Base-by-base conservation (phyloP, 2,113 vertebrate genomes). In the Glareola pratincola region DNA sequence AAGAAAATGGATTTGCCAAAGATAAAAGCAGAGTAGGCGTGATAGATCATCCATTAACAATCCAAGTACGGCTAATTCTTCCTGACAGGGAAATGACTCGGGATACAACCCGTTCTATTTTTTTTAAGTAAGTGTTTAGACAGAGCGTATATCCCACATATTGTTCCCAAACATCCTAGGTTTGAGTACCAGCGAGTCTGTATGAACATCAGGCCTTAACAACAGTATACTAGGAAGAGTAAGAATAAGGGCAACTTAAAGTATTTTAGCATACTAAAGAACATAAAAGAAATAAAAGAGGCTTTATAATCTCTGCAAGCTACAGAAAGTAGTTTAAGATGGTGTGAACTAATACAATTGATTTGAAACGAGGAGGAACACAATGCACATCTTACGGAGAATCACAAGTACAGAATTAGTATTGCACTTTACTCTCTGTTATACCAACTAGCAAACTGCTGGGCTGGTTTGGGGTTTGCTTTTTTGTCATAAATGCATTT, bases 1-100 rank as follows among this genome's bases (percentile, higher is more conserved):
- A 93, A 79, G 86, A 76, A 96, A 96, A 94, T 77, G 63, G 83
- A 90, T 88, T 77, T 74, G 45, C 74, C 71, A 39, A 69, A 86
- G 72, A 93, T 76, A 90, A 87, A 94, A 91, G 73, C 64, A 57
- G 77, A 94, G 66, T 10, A 92, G 59, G n/a, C 14, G 5, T 14
- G 32, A 94, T 57, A 94, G 63, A 88, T 86, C 74, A 77, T 64
- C 90, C 87, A 85, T 94, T 87, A 96, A 57, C 59, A 92, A 82
- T 27, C 69, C 32, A 74, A 85, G 71, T 24, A 85, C 1, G 0
- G 82, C 32, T 96, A 89, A 95, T 95, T 83, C 77, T 82, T 96
- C 73, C 60, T 82, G 89, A 96, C 67, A 94, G 59, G 47, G 50
- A 91, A 91, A 83, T 66, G 37, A 85, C 74, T 73, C 26, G 32